phyloP scores from a whole-genome alignment of 2,113 vertebrate species.

The Colistium nudipinnis region DNA sequence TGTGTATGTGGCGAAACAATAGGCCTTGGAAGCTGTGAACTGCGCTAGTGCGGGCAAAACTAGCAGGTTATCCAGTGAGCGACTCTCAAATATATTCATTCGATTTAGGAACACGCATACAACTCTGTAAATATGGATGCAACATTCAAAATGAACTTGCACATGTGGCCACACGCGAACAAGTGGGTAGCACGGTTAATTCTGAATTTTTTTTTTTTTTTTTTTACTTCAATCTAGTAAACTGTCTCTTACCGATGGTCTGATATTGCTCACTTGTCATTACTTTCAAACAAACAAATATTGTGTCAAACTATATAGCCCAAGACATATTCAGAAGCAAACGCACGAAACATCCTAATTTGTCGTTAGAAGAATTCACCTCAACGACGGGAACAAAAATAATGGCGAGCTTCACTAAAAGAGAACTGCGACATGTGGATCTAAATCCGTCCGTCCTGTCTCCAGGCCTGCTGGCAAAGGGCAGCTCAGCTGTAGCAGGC shows the following conservation, averaged over 20 bases:
- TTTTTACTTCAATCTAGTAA: too few relatives aligned
- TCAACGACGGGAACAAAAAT: constrained; percentile 11
- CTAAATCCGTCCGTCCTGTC: constrained; percentile 76
- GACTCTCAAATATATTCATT: constrained; percentile 38
- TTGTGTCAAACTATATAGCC: not conserved
- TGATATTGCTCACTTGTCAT: constrained; percentile 24
- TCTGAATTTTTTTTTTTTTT: not conserved
- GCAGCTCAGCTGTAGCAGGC: constrained; percentile 79
- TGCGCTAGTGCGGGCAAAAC: constrained; percentile 47
- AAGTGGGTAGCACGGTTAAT: not conserved
- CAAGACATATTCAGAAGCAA: not conserved
- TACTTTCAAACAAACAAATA: constrained; percentile 22
- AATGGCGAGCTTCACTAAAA: constrained; percentile 33
- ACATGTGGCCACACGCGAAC: not conserved
- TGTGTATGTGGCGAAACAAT: constrained; percentile 66
- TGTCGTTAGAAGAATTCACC: not conserved
- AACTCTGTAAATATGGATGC: constrained; percentile 14
- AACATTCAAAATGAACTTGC: constrained; percentile 2
- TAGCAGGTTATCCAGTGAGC: constrained; percentile 38
- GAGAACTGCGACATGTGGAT: constrained; percentile 61
- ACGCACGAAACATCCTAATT: not conserved
- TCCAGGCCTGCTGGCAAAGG: constrained; percentile 76
- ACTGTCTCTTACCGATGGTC: constrained; percentile 29
- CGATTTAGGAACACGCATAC: constrained; percentile 17
- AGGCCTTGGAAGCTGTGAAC: constrained; percentile 70